phyloP scores from a whole-genome alignment of 2,113 vertebrate species.

The Eupsittula cactorum region DNA sequence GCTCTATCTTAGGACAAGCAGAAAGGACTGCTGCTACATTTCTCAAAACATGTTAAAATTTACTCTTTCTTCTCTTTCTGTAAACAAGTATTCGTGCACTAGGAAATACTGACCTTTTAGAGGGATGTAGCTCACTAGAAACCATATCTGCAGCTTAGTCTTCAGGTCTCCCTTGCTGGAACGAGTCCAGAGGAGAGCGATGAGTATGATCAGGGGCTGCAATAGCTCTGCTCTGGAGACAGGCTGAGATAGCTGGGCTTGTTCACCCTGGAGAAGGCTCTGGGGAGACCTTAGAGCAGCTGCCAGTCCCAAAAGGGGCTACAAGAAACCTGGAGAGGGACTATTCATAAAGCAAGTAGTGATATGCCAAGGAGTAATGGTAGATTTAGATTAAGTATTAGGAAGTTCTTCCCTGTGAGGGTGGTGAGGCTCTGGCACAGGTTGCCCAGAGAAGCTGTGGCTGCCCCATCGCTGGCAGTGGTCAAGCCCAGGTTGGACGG shows the following conservation, averaged over 20 bases:
- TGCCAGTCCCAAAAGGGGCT: no score
- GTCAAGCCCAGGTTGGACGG: background rate
- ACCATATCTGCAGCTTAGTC: background rate
- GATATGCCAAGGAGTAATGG: no score
- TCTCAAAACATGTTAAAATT: background rate
- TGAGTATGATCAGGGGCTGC: no score
- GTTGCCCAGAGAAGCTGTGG: background rate
- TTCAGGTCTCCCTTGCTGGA: background rate
- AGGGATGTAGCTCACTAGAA: background rate
- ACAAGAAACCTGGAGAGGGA: background rate
- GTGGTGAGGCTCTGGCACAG: background rate
- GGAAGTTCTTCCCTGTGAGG: background rate
- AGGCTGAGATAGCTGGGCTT: no score
- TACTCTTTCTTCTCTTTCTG: background rate
- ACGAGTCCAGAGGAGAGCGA: background rate
- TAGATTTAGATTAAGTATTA: background rate
- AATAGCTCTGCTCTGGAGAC: no score
- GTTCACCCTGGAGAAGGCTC: no score
- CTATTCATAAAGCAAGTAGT: no score
- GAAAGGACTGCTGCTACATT: background rate
- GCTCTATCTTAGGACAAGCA: background rate
- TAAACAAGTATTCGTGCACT: background rate
- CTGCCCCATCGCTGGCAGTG: background rate
- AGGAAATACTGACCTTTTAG: background rate
- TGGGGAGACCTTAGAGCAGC: no score